Evolutionary conservation across 2,797 vertebrate genomes (phyloP).

Genomic region (Helarctos malayanus): DNA sequence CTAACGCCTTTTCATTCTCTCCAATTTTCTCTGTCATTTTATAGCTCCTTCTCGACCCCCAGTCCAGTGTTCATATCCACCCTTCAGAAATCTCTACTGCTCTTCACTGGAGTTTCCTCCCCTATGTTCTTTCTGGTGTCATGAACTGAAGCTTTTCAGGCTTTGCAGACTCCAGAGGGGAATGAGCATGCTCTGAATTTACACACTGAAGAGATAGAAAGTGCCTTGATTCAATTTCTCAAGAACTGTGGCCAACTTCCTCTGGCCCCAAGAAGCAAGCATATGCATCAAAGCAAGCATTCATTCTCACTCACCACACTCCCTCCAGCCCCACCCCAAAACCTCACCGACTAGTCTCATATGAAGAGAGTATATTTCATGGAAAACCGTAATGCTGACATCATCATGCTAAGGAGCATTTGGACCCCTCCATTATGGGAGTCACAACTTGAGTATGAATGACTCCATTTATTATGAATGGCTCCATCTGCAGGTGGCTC

Average conservation of each 20-base stretch:
- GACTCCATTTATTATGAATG: neutral
- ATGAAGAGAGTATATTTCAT: slow-evolving; percentile 19
- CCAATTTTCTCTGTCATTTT: neutral
- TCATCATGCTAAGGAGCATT: slow-evolving; percentile 40
- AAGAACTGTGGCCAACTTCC: slow-evolving; percentile 37
- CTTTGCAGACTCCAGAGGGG: neutral
- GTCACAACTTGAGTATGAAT: slow-evolving; percentile 40
- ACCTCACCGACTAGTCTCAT: neutral
- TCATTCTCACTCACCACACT: slow-evolving; percentile 20
- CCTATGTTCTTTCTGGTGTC: neutral
- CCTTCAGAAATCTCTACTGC: neutral
- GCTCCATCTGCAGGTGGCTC: neutral
- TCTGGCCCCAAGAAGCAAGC: neutral
- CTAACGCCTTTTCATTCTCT: neutral
- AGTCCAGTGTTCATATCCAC: neutral
- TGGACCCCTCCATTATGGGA: neutral
- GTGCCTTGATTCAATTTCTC: slow-evolving; percentile 48
- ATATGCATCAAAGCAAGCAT: slow-evolving; percentile 60
- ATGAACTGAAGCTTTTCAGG: slow-evolving; percentile 5
- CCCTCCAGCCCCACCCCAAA: neutral
- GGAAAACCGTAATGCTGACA: slow-evolving; percentile 14
- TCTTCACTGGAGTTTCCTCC: neutral
- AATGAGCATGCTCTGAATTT: neutral
- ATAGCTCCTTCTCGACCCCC: neutral
- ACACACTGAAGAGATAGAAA: slow-evolving; percentile 23